Conservation (phyloP, 2,113 vertebrate species). For the Engystomops pustulosus region DNA sequence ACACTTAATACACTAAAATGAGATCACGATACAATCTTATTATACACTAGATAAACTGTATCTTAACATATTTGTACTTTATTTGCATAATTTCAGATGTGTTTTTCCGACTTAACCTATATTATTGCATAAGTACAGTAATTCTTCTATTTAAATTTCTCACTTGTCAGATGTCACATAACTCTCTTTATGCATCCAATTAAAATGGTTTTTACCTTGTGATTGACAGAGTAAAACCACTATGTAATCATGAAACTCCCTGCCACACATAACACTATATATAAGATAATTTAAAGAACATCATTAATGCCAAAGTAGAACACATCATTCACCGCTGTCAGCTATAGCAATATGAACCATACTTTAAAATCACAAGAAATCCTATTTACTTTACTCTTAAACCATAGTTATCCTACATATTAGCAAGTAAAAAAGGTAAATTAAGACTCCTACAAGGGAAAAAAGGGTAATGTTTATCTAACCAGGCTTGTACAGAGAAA, state of each 20-base stretch:
- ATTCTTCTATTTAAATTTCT: background rate
- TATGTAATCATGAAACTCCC: constrained; percentile 1
- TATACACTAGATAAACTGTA: background rate
- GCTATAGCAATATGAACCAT: background rate
- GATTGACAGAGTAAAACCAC: constrained; percentile 29
- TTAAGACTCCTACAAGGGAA: background rate
- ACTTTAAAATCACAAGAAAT: background rate
- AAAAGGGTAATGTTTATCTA: background rate
- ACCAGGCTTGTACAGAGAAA: background rate
- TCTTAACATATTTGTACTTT: background rate
- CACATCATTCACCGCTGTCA: constrained; percentile 33
- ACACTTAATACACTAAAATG: too few relatives aligned
- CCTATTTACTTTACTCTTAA: constrained; percentile 9
- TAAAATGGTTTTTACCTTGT: constrained; percentile 25
- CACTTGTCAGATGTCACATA: constrained; percentile 27
- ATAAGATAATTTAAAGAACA: constrained; percentile 28
- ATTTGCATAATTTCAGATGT: background rate
- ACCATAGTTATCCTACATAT: background rate
- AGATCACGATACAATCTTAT: too few relatives aligned
- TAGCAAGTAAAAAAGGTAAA: background rate
- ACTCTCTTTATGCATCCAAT: constrained; percentile 28
- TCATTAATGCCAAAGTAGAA: constrained; percentile 23
- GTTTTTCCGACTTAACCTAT: constrained; percentile 8
- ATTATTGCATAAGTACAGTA: constrained; percentile 17
- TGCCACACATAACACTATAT: constrained; percentile 18